phyloP scores from a whole-genome alignment of 2,797 vertebrate genomes.

The Hypotaenidia philippensis region DNA sequence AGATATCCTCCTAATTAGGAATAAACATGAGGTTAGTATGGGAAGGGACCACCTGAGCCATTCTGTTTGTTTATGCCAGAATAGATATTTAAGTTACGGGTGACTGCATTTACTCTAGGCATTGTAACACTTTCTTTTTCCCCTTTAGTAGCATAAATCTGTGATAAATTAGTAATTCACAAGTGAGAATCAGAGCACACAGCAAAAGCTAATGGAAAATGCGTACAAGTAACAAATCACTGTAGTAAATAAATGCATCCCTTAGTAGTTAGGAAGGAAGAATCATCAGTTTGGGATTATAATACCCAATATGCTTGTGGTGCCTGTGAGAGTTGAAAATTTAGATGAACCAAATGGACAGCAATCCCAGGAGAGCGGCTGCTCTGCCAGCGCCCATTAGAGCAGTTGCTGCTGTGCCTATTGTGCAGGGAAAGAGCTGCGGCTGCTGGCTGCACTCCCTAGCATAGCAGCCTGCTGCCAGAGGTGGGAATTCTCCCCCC shows the following conservation, averaged over 20 bases:
- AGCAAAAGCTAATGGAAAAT: not conserved
- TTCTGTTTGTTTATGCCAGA: not conserved
- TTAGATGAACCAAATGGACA: accelerated
- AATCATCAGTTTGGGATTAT: not conserved
- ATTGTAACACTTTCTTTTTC: not conserved
- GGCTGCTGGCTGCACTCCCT: not conserved
- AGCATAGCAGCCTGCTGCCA: not conserved
- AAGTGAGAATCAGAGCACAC: not conserved
- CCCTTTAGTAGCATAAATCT: not conserved
- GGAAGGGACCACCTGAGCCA: not conserved
- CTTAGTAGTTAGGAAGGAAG: not conserved
- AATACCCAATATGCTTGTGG: not conserved
- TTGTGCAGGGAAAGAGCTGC: not conserved
- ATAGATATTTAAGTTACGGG: not conserved
- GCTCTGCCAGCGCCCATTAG: not conserved
- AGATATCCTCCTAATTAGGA: not conserved
- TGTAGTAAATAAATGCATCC: not conserved
- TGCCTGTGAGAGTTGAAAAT: not conserved
- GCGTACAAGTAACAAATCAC: not conserved
- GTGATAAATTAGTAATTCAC: not conserved
- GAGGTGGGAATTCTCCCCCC: not conserved
- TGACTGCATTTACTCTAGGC: not conserved
- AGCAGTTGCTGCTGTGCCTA: not conserved
- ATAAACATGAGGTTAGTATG: not conserved
- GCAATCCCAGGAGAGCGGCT: not conserved